Conservation (phyloP, 2,888 invertebrate species). For the Salticus scenicus region DNA sequence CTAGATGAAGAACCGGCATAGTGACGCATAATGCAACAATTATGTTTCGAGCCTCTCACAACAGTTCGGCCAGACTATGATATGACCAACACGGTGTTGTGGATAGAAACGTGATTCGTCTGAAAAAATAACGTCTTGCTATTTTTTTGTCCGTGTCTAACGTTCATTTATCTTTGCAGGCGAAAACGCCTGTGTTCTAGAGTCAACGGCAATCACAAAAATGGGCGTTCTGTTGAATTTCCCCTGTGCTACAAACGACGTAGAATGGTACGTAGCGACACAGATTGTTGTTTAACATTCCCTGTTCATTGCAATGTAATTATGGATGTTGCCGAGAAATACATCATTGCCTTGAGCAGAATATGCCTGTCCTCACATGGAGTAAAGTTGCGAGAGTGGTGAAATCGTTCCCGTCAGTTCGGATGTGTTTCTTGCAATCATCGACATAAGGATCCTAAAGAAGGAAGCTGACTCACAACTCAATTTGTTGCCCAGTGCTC, state of each 20-base stretch:
- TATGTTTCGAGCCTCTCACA: no score
- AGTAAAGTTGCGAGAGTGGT: background rate
- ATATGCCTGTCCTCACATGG: background rate
- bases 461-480: no score
- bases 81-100: background rate
- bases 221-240: background rate
- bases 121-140: background rate
- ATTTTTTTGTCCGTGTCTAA: background rate
- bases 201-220: background rate
- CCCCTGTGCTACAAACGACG: background rate
- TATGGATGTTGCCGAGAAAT: background rate
- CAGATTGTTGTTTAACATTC: background rate
- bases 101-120: background rate
- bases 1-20: no score
- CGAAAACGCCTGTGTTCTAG: background rate
- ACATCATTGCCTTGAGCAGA: background rate
- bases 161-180: background rate
- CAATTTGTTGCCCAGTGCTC: no score
- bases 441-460: no score
- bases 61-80: no score
- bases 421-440: background rate
- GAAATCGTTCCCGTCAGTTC: background rate
- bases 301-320: background rate
- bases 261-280: constrained; percentile 14
- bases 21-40: no score